Evolutionary conservation across 2,797 vertebrate genomes (phyloP).

Genomic region (Schizothorax lantsangensis): DNA sequence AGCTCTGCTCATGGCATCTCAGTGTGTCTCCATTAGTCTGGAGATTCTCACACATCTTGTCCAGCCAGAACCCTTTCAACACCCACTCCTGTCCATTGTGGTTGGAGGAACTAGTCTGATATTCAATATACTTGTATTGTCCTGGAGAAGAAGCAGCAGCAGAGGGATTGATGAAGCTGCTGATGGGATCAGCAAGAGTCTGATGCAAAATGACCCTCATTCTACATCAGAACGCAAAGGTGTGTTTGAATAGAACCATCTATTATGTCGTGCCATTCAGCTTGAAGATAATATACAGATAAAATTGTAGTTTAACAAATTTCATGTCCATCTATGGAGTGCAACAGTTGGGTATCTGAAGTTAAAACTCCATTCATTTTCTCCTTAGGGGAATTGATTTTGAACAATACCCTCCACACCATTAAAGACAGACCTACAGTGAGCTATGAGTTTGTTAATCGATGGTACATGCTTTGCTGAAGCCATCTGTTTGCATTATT

Average conservation of each 20-base stretch:
- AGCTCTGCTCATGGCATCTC: constrained; percentile 73
- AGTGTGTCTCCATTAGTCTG: constrained; percentile 75
- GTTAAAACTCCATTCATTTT: too few relatives aligned
- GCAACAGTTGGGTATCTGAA: too few relatives aligned
- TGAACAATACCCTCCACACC: too few relatives aligned
- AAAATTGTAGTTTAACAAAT: background rate
- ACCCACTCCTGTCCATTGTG: constrained; percentile 69
- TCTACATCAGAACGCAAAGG: constrained; percentile 30
- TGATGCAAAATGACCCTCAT: background rate
- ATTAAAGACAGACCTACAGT: too few relatives aligned
- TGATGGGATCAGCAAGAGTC: constrained; percentile 39
- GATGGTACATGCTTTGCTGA: too few relatives aligned
- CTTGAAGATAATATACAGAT: background rate
- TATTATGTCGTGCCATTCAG: background rate
- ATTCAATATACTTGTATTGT: constrained; percentile 69
- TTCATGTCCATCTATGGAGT: too few relatives aligned
- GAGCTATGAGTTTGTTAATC: too few relatives aligned
- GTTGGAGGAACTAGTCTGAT: constrained; percentile 69
- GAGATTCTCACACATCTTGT: constrained; percentile 72
- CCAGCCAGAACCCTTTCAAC: constrained; percentile 69
- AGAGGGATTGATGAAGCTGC: constrained; percentile 41
- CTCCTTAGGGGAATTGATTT: too few relatives aligned
- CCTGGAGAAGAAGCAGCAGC: constrained; percentile 54
- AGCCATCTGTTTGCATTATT: too few relatives aligned
- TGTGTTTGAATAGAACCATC: background rate